phyloP scores from a whole-genome alignment of 1,140 invertebrate species.

The Cydia pomonella region DNA sequence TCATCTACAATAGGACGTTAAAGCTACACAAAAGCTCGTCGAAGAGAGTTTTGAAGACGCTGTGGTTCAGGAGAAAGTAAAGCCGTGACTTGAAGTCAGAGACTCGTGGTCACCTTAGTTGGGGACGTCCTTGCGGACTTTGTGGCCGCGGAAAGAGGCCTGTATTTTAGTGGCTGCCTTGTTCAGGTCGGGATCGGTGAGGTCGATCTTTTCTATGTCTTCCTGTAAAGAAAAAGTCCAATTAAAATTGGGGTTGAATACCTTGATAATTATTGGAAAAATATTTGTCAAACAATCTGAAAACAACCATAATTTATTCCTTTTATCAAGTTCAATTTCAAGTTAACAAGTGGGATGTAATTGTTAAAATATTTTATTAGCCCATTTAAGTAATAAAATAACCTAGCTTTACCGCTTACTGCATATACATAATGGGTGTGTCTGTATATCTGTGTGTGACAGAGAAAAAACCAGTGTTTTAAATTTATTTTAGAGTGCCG shows the following conservation, averaged over 20 bases:
- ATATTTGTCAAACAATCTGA: neutral
- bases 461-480: too few relatives aligned
- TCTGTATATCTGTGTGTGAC: too few relatives aligned
- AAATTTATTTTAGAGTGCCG: too few relatives aligned
- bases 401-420: too few relatives aligned
- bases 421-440: too few relatives aligned
- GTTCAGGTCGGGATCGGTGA: conserved; percentile 92
- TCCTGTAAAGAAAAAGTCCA: conserved; percentile 64
- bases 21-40: conserved; percentile 1
- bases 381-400: too few relatives aligned
- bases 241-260: neutral
- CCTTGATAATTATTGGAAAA: neutral
- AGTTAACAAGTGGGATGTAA: too few relatives aligned
- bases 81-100: conserved; percentile 47
- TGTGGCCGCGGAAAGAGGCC: conserved; percentile 95
- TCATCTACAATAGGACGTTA: neutral
- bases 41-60: neutral
- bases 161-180: conserved; percentile 97
- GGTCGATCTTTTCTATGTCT: conserved; percentile 89
- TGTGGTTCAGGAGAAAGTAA: conserved; percentile 25
- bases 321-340: too few relatives aligned
- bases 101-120: conserved; percentile 58
- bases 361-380: too few relatives aligned
- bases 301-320: too few relatives aligned
- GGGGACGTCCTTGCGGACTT: conserved; percentile 88